Evolutionary conservation across 2,797 vertebrate species (phyloP).

Genomic region (Monodelphis domestica): DNA sequence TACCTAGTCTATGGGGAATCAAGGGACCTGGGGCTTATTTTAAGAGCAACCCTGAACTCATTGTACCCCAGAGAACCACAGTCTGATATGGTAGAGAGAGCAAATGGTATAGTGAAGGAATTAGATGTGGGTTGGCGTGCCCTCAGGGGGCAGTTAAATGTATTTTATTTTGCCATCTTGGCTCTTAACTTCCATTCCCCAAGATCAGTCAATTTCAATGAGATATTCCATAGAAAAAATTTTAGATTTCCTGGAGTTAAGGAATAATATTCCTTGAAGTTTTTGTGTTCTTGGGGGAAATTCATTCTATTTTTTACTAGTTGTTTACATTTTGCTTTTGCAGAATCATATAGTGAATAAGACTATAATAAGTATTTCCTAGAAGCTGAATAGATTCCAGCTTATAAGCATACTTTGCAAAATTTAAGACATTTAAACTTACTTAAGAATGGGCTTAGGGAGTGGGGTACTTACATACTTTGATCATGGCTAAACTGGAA

Average conservation of each 20-base stretch:
- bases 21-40: neutral
- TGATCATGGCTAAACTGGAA: neutral
- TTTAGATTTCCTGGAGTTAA: neutral
- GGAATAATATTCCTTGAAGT: neutral
- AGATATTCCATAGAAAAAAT: neutral
- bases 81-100: no score
- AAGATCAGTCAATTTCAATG: neutral
- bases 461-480: no score
- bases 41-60: neutral
- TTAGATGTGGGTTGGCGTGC: neutral
- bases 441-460: neutral
- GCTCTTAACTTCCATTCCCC: no score
- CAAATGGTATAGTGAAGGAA: neutral
- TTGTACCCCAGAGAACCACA: neutral
- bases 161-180: neutral
- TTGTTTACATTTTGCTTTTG: neutral
- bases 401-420: neutral
- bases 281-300: neutral
- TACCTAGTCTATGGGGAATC: neutral
- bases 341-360: neutral
- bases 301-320: neutral
- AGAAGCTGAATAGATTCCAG: neutral
- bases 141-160: neutral
- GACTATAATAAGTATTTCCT: neutral
- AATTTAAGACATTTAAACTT: neutral